These are phyloP conservation scores for Pristionchus maxplancki DNA, from an alignment of 2,888 invertebrate genomes.

Conservation along the genomic window DNA sequence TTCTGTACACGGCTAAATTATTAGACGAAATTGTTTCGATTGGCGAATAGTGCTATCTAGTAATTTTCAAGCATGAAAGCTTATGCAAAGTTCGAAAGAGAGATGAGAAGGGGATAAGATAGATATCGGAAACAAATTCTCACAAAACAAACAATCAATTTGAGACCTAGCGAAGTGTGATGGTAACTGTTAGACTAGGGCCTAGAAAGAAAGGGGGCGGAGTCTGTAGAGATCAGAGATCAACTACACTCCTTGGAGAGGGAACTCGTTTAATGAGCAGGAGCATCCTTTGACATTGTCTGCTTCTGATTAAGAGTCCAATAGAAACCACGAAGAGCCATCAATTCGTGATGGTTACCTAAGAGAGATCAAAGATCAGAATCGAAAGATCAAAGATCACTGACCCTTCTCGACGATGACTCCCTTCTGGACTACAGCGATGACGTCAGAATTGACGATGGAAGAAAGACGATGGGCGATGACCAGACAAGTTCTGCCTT, in stretches of 20 bases:
- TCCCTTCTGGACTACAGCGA: conserved; percentile 68
- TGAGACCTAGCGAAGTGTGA: conserved; percentile 44
- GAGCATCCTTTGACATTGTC: background rate
- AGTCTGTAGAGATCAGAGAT: conserved; percentile 26
- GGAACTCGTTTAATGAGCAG: background rate
- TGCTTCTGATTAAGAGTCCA: conserved; percentile 67
- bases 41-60: background rate
- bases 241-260: background rate
- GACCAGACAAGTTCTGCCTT: conserved; percentile 79
- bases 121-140: conserved; percentile 11
- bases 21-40: background rate
- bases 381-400: conserved; percentile 49
- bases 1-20: conserved; percentile 27
- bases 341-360: conserved; percentile 68
- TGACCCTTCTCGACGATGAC: conserved; percentile 82
- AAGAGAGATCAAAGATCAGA: conserved; percentile 59
- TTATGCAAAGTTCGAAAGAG: conserved; percentile 46
- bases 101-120: background rate
- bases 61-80: conserved; percentile 14
- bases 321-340: conserved; percentile 64
- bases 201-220: background rate
- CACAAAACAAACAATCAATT: conserved; percentile 38
- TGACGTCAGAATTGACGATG: conserved; percentile 77
- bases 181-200: conserved; percentile 40
- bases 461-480: conserved; percentile 81